Percentiles rank a stretch among this genome's conserved stretches.
These are phyloP conservation scores for Ypsolopha sequella DNA, from an alignment of 2,888 invertebrate genomes.

Conservation along the genomic window DNA sequence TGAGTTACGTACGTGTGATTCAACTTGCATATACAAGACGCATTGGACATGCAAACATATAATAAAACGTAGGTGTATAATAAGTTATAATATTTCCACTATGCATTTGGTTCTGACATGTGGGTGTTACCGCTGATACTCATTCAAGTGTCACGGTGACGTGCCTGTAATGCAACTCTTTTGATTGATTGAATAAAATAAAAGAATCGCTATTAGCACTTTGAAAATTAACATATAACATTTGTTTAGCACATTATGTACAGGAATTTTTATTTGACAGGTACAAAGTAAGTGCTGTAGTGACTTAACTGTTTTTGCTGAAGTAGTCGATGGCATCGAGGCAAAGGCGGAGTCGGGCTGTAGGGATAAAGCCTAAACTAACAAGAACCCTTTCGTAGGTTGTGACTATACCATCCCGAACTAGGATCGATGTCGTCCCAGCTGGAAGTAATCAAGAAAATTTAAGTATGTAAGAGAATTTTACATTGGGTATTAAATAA, in stretches of 20 bases:
- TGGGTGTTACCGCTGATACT: neutral
- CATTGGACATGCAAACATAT: conserved; percentile 16
- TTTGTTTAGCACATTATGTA: neutral
- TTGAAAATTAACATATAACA: neutral
- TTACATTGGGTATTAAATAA: neutral
- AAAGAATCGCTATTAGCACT: neutral
- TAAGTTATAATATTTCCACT: neutral
- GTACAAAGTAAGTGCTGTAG: neutral
- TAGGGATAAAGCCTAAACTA: conserved; percentile 71
- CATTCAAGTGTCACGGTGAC: neutral
- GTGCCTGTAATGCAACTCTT: neutral
- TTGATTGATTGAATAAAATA: conserved; percentile 1
- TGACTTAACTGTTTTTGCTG: conserved; percentile 74
- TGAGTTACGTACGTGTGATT: conserved; percentile 54
- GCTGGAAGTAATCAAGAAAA: conserved; percentile 33
- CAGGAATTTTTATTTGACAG: neutral
- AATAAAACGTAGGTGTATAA: neutral
- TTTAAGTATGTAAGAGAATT: conserved; percentile 3
- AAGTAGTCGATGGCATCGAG: conserved; percentile 77
- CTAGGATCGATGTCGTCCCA: conserved; percentile 58
- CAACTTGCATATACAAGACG: conserved; percentile 25
- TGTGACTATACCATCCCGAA: conserved; percentile 70
- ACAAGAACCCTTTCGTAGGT: conserved; percentile 73
- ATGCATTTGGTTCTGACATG: neutral
- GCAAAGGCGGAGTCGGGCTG: conserved; percentile 72